Conservation (phyloP, 2,113 vertebrate genomes). For the Larimichthys crocea region DNA sequence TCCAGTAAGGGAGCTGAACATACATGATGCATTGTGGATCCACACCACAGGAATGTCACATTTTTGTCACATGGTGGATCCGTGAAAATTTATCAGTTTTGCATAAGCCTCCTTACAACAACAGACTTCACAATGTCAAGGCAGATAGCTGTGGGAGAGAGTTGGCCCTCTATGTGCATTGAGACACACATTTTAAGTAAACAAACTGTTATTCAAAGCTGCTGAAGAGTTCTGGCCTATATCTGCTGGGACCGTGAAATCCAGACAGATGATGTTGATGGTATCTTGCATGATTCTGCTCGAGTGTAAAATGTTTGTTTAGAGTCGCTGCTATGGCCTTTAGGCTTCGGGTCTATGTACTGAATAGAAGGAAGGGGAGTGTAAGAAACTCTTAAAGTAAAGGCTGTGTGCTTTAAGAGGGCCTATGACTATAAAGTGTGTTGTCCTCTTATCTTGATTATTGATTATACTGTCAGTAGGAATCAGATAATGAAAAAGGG, state of each 20-base stretch:
- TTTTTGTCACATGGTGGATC: slow-evolving; percentile 93
- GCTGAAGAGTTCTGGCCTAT: slow-evolving; percentile 83
- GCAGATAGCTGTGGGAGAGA: slow-evolving; percentile 83
- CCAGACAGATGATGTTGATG: slow-evolving; percentile 74
- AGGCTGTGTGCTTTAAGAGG: slow-evolving; percentile 9
- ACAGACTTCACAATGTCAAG: slow-evolving; percentile 84
- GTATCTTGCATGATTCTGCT: slow-evolving; percentile 63
- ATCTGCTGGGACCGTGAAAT: slow-evolving; percentile 85
- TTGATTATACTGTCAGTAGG: background rate
- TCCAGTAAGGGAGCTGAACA: slow-evolving; percentile 84
- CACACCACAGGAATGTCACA: slow-evolving; percentile 90
- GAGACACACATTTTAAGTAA: slow-evolving; percentile 87
- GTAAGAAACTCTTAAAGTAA: slow-evolving; percentile 5
- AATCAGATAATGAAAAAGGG: background rate
- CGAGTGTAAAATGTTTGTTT: slow-evolving; percentile 73
- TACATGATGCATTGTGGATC: slow-evolving; percentile 85
- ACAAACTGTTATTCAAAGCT: slow-evolving; percentile 94
- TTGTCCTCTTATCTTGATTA: slow-evolving; percentile 2
- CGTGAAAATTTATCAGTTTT: slow-evolving; percentile 94
- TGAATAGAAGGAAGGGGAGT: slow-evolving; percentile 19
- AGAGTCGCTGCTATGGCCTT: slow-evolving; percentile 52
- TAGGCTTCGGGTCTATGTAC: slow-evolving; percentile 22
- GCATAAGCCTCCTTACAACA: slow-evolving; percentile 89
- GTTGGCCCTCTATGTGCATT: slow-evolving; percentile 85
- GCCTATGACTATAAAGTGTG: background rate